These are phyloP conservation scores for Volucella bombylans DNA, from an alignment of 2,888 invertebrate species.

Conservation along the genomic window DNA sequence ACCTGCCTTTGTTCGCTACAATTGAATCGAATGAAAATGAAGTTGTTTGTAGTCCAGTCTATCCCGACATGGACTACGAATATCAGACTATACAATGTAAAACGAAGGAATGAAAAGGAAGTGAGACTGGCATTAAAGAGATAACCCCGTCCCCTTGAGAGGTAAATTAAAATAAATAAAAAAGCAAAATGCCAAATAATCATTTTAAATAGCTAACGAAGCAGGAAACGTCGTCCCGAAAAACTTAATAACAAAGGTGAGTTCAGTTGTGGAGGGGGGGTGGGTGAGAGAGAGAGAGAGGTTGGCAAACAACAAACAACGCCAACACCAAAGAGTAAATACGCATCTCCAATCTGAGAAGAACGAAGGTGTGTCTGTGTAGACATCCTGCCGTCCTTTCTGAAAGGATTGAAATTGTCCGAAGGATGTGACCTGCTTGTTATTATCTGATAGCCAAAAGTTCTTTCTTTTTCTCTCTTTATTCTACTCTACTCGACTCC, in stretches of 20 bases:
- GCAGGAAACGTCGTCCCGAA: conserved; percentile 41
- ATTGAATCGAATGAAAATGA: conserved; percentile 39
- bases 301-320: not conserved
- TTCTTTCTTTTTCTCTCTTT: not conserved
- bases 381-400: conserved; percentile 5
- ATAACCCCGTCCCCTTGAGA: not conserved
- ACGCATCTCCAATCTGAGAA: too few relatives aligned
- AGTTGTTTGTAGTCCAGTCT: conserved; percentile 34
- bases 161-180: not conserved
- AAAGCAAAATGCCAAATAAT: not conserved
- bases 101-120: conserved; percentile 31
- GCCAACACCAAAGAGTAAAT: not conserved
- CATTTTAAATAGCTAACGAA: conserved; percentile 52
- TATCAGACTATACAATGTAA: not conserved
- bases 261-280: too few relatives aligned
- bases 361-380: not conserved
- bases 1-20: conserved; percentile 14
- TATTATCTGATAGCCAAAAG: conserved; percentile 47
- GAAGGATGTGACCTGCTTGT: conserved; percentile 54
- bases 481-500: not conserved
- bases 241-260: conserved; percentile 12
- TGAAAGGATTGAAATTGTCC: conserved; percentile 45
- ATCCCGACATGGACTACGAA: conserved; percentile 23
- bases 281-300: not conserved
- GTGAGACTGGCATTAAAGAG: conserved; percentile 27